These are phyloP conservation scores for Sebastiscus tertius DNA, from an alignment of 2,797 vertebrate genomes.

Conservation along the genomic window DNA sequence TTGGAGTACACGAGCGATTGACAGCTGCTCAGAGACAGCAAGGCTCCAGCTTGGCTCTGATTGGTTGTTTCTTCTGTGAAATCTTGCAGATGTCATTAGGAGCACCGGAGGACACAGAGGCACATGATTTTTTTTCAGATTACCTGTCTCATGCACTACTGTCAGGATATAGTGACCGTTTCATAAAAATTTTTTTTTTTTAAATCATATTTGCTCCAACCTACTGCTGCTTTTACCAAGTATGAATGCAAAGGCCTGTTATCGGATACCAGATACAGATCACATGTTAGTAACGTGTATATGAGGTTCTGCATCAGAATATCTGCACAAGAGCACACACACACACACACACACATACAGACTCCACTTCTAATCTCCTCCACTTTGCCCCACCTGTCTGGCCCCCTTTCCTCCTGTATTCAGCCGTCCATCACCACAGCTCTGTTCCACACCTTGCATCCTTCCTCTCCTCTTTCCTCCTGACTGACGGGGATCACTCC, in stretches of 20 bases:
- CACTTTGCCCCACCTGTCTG: neutral
- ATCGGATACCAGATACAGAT: neutral
- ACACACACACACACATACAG: neutral
- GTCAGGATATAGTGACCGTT: too few species aligned
- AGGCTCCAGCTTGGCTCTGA: too few species aligned
- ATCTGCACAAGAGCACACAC: neutral
- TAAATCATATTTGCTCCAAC: too few species aligned
- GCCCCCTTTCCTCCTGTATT: neutral
- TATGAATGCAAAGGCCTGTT: neutral
- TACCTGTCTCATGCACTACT: too few species aligned
- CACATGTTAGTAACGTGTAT: neutral
- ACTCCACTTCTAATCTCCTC: neutral
- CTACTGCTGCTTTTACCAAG: neutral
- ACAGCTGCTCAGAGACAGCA: too few species aligned
- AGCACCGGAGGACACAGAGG: too few species aligned
- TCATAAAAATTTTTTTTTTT: too few species aligned
- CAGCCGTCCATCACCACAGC: constrained; percentile 4
- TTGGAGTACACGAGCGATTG: too few species aligned
- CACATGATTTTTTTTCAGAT: too few species aligned
- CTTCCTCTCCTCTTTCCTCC: constrained; percentile 1
- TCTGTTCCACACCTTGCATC: constrained; percentile 6
- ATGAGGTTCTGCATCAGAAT: neutral
- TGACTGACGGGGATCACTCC: constrained; percentile 22
- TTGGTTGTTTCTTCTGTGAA: too few species aligned
- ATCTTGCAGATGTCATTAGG: too few species aligned